phyloP scores from a whole-genome alignment of 2,888 invertebrate genomes.

The Aphodius sticticus region DNA sequence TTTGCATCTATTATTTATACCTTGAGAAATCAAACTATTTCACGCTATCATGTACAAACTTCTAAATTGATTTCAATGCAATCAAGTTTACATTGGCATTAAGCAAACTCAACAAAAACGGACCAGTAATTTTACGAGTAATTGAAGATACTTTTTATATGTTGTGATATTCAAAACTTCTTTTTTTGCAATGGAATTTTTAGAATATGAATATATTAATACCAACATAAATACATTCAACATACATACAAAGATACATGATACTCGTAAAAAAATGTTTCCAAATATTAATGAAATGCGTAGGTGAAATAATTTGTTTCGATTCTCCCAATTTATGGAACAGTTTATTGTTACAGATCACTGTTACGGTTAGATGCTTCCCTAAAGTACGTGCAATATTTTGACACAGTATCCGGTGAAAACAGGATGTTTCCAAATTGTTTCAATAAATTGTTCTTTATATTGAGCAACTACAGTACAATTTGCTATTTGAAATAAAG shows the following conservation, averaged over 20 bases:
- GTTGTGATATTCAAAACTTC: neutral
- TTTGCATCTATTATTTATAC: conserved; percentile 6
- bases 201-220: no score
- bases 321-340: neutral
- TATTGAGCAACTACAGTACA: neutral
- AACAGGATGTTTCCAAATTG: conserved; percentile 4
- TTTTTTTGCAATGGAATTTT: no score
- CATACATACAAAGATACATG: no score
- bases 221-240: no score
- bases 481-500: neutral
- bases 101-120: neutral
- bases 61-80: conserved; percentile 19
- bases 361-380: neutral
- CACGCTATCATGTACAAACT: conserved; percentile 24
- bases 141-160: neutral
- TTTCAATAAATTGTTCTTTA: neutral
- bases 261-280: no score
- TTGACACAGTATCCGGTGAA: neutral
- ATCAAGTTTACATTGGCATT: neutral
- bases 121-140: neutral
- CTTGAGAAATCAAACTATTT: conserved; percentile 19
- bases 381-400: neutral
- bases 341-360: conserved; percentile 4
- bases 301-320: neutral
- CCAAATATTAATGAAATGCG: no score